phyloP scores from a whole-genome alignment of 23 tunicate genomes.

The Botrylloides violaceus region DNA sequence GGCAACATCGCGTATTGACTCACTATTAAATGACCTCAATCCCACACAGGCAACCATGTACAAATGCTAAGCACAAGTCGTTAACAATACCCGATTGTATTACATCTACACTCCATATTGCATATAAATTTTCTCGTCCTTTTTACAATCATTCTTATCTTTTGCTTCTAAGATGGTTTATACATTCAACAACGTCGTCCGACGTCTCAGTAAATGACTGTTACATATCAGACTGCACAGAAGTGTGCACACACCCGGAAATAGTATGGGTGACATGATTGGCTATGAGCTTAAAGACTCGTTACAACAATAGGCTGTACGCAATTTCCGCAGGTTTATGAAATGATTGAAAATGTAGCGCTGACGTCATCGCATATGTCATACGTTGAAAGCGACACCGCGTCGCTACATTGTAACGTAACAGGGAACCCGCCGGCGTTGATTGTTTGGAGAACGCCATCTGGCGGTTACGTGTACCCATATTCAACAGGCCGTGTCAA shows the following conservation, averaged over 20 bases:
- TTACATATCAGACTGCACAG: neutral
- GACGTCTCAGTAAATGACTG: neutral
- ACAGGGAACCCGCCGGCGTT: constrained; percentile 33
- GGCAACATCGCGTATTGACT: too few species aligned
- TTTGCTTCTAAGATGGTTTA: too few species aligned
- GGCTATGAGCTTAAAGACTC: neutral
- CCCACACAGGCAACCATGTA: too few species aligned
- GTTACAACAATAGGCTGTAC: constrained; percentile 5
- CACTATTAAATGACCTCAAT: too few species aligned
- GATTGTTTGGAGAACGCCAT: constrained; percentile 47
- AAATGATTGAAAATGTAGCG: neutral
- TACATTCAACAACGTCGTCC: neutral
- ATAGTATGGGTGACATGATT: neutral
- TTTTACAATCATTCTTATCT: too few species aligned
- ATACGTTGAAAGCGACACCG: constrained; percentile 23
- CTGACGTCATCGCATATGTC: neutral
- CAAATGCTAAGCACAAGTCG: too few species aligned
- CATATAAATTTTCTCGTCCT: too few species aligned
- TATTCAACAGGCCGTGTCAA: constrained; percentile 20
- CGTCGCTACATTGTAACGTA: constrained; percentile 40
- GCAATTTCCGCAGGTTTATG: neutral
- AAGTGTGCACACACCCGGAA: constrained; percentile 11
- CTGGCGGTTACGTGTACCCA: constrained; percentile 42
- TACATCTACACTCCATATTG: too few species aligned
- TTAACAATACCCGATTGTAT: too few species aligned